phyloP scores from a whole-genome alignment of 2,113 vertebrate species.

The Ptyas mucosa region DNA sequence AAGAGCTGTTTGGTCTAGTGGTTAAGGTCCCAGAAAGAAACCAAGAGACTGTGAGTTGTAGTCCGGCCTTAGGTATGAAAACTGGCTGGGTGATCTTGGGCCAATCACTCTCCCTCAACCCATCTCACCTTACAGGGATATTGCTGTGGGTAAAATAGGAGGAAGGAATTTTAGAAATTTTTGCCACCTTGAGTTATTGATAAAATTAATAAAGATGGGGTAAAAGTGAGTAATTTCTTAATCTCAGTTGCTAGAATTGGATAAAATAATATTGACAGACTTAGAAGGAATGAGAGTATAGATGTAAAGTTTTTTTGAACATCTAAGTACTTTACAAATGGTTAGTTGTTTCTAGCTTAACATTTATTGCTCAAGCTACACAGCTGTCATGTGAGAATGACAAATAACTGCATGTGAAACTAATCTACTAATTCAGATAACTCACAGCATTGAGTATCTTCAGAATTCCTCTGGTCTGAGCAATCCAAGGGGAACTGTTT shows the following conservation, averaged over 20 bases:
- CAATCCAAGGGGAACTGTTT: background rate
- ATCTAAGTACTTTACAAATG: background rate
- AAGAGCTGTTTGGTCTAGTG: too few relatives aligned
- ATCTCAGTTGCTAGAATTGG: background rate
- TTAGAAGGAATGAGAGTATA: background rate
- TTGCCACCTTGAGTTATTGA: too few relatives aligned
- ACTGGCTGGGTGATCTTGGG: too few relatives aligned
- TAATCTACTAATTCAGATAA: background rate
- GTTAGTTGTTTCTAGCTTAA: background rate
- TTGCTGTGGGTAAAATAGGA: too few relatives aligned
- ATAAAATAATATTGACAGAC: background rate
- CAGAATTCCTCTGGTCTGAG: background rate
- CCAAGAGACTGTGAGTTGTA: too few relatives aligned
- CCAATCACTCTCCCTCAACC: too few relatives aligned
- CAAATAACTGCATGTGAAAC: background rate
- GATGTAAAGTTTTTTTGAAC: background rate
- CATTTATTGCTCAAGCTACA: background rate
- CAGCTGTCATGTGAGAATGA: background rate
- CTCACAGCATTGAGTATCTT: background rate
- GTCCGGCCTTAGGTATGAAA: too few relatives aligned
- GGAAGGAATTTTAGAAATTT: too few relatives aligned
- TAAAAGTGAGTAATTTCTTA: background rate
- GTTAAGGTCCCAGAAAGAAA: too few relatives aligned
- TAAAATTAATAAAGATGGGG: background rate
- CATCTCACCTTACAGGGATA: too few relatives aligned